A percentile compares a stretch with the other conserved stretches of the same genome.
Conservation (phyloP, 2,113 vertebrate species). For the Austrofundulus limnaeus region DNA sequence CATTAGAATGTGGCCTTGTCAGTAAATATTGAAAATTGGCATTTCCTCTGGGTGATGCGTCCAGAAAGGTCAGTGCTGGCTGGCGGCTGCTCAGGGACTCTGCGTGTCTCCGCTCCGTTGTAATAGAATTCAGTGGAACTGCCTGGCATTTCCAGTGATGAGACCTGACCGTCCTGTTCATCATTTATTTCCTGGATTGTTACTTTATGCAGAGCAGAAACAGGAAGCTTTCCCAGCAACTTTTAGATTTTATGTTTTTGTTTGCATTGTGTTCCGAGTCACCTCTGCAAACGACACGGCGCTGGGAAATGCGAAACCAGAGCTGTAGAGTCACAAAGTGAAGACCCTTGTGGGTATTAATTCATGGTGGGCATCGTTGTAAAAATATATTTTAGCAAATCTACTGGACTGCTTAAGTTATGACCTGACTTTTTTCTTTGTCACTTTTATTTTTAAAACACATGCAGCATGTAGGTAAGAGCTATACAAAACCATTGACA, state of each 20-base stretch:
- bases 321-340: neutral
- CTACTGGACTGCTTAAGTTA: neutral
- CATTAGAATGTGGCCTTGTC: conserved; percentile 66
- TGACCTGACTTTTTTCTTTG: conserved; percentile 12
- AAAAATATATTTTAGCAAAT: conserved; percentile 29
- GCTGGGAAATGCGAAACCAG: conserved; percentile 10
- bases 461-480: neutral
- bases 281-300: neutral
- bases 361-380: neutral
- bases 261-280: conserved; percentile 4
- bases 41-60: conserved; percentile 72
- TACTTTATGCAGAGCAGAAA: conserved; percentile 35
- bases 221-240: conserved; percentile 27
- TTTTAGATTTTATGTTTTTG: neutral
- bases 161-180: conserved; percentile 68
- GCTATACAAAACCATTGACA: conserved; percentile 24
- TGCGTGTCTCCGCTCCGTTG: conserved; percentile 38
- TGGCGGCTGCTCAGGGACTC: conserved; percentile 37
- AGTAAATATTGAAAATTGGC: conserved; percentile 74
- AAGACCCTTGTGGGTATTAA: conserved; percentile 34
- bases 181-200: conserved; percentile 65
- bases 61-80: conserved; percentile 76
- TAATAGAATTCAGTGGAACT: conserved; percentile 68
- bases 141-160: conserved; percentile 74
- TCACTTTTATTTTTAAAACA: conserved; percentile 18